Evolutionary conservation across 2,113 vertebrate species (phyloP).

Genomic region (Pterocles gutturalis): DNA sequence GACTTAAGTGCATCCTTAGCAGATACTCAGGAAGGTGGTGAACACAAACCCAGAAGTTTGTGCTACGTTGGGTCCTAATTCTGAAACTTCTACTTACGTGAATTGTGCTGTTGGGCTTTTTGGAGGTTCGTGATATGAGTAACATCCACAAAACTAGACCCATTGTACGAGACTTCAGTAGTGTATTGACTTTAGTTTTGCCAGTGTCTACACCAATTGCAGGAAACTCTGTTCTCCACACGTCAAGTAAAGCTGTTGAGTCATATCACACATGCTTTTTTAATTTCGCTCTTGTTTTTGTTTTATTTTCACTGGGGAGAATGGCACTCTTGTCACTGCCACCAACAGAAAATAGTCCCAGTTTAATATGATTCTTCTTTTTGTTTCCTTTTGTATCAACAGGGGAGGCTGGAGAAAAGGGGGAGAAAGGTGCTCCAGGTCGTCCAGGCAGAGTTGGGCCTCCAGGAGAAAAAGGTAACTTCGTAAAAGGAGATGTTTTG

Average conservation of each 20-base stretch:
- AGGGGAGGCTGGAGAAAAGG: slow-evolving; percentile 94
- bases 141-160: not conserved
- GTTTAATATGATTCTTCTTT: not conserved
- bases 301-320: not conserved
- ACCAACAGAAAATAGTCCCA: not conserved
- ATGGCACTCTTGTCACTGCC: not conserved
- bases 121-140: not conserved
- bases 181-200: not conserved
- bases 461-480: slow-evolving; percentile 88
- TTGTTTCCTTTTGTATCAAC: slow-evolving; percentile 7
- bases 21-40: not conserved
- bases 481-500: not conserved
- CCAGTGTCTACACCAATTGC: not conserved
- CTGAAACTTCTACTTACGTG: not conserved
- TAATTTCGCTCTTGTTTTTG: not conserved
- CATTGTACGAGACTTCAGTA: not conserved
- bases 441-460: slow-evolving; percentile 94
- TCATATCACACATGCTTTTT: not conserved
- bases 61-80: not conserved
- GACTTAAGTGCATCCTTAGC: not conserved
- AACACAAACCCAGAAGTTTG: not conserved
- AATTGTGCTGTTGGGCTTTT: not conserved
- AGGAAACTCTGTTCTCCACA: not conserved
- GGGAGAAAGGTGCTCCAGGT: slow-evolving; percentile 91
- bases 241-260: not conserved